Conservation (phyloP, 2,113 vertebrate genomes). For the Rutilus rutilus region DNA sequence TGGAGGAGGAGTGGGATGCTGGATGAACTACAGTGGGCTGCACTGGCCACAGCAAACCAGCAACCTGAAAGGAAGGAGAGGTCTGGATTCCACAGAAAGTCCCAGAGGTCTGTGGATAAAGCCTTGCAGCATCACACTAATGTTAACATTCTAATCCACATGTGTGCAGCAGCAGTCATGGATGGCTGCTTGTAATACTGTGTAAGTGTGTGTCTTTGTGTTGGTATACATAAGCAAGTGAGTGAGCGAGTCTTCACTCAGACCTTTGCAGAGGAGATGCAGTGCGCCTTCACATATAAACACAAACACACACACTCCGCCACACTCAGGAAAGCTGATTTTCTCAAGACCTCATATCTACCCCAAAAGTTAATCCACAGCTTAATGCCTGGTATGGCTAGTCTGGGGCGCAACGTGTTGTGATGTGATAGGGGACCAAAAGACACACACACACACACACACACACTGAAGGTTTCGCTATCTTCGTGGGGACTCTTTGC, state of each 20-base stretch:
- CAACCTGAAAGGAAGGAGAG: neutral
- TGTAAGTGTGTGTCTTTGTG: constrained; percentile 1
- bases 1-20: neutral
- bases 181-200: constrained; percentile 13
- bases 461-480: neutral
- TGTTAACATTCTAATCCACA: constrained; percentile 26
- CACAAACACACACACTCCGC: constrained; percentile 15
- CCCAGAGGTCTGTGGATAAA: constrained; percentile 9
- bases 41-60: neutral
- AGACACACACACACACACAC: neutral
- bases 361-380: constrained; percentile 41
- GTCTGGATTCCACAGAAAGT: neutral
- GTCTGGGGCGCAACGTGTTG: constrained; percentile 18
- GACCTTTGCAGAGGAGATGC: constrained; percentile 9
- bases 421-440: constrained; percentile 29
- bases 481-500: too few species aligned
- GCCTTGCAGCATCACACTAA: constrained; percentile 1
- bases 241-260: constrained; percentile 4
- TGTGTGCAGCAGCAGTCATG: constrained; percentile 3
- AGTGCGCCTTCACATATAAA: constrained; percentile 14
- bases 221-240: neutral
- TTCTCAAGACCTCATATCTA: constrained; percentile 33
- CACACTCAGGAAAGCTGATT: constrained; percentile 38
- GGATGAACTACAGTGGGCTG: constrained; percentile 13
- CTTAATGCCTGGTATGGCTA: constrained; percentile 43